Evolutionary conservation across 2,888 invertebrate genomes (phyloP), one percentile per base, ranked within the genome.

Genomic region (Sinotaia quadrata): DNA sequence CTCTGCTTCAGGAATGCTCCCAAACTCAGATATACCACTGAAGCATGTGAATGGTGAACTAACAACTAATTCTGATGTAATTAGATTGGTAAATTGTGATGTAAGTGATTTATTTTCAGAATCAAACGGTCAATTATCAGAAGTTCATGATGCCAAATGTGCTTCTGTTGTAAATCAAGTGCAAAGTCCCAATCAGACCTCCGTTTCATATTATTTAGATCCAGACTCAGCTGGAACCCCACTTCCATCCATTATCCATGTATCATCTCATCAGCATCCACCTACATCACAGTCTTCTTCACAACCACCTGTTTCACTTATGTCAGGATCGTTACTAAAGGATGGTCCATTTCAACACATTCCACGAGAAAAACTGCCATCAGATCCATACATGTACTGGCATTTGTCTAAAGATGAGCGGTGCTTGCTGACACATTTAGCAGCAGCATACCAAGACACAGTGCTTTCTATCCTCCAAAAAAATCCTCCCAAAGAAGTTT

Each of bases 391-490:
- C 7, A 67, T 77, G 66, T 83, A 78, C 58, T 75, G 83, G 15
- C 71, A 68, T 2, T 65, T 84, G 41, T 72, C 74, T 15, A 56
- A 65, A 10, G 74, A 75, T 18, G 83, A 84, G 65, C 69, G 68
- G 18, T 66, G 69, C 10, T 58, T 82, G 57, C 73, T 83, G 44
- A 65, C 73, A 21, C 76, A 79, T 15, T 59, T 84, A 8, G 75
- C 78, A 1, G 68, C 68, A 27, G 73, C 78, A 0, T 84, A 84
- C 65, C 70, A 72, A 31, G 75, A 72, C 29, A 83, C 84, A 2
- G 68, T 84, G 3, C 84, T 80, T 7, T 77, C 77, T 18, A 68
- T 77, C 29, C 60, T 76, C 10, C 60, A 70, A 51, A 66, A 60
- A 21, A 67, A 71, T 18, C 74, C 69, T 41, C 69, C 69, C 29